Percentiles rank a stretch among this genome's conserved stretches.
Evolutionary conservation across 2,113 vertebrate species (phyloP).

Genomic region (Microcebus jonahi): DNA sequence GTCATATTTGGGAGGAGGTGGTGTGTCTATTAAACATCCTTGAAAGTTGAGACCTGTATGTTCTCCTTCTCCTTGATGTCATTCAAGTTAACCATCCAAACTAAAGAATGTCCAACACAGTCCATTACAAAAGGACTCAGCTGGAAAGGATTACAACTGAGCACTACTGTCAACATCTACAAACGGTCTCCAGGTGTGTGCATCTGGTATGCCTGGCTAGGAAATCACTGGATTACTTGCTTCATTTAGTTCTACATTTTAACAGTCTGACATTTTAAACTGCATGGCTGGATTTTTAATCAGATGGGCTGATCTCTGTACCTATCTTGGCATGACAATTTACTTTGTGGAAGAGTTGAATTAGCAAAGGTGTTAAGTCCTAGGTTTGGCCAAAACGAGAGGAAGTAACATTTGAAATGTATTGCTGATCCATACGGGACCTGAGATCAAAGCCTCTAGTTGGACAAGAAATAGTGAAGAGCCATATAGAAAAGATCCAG

Average conservation of each 20-base stretch:
- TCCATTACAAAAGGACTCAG: slow-evolving; percentile 59
- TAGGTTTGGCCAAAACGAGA: slow-evolving; percentile 32
- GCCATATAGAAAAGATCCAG: slow-evolving; percentile 23
- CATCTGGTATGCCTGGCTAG: slow-evolving; percentile 64
- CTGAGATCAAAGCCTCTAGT: slow-evolving; percentile 19
- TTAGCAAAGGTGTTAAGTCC: slow-evolving; percentile 58
- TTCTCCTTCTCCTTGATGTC: slow-evolving; percentile 50
- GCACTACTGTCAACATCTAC: slow-evolving; percentile 58
- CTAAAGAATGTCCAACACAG: slow-evolving; percentile 51
- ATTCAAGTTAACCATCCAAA: slow-evolving; percentile 58
- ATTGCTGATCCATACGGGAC: neutral
- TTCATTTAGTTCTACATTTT: slow-evolving; percentile 73
- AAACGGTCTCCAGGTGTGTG: slow-evolving; percentile 67
- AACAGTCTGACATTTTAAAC: slow-evolving; percentile 64
- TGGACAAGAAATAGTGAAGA: slow-evolving; percentile 6
- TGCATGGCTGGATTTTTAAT: slow-evolving; percentile 70
- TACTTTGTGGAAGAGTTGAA: slow-evolving; percentile 42
- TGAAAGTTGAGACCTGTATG: slow-evolving; percentile 38
- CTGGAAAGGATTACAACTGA: slow-evolving; percentile 71
- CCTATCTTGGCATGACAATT: slow-evolving; percentile 29
- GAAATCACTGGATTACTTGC: slow-evolving; percentile 72
- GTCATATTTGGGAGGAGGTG: slow-evolving; percentile 44
- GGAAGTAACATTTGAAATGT: slow-evolving; percentile 55
- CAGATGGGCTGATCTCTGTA: slow-evolving; percentile 33
- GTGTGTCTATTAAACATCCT: slow-evolving; percentile 42